Conservation (phyloP, 2,797 vertebrate species). For the Bradypodion pumilum region DNA sequence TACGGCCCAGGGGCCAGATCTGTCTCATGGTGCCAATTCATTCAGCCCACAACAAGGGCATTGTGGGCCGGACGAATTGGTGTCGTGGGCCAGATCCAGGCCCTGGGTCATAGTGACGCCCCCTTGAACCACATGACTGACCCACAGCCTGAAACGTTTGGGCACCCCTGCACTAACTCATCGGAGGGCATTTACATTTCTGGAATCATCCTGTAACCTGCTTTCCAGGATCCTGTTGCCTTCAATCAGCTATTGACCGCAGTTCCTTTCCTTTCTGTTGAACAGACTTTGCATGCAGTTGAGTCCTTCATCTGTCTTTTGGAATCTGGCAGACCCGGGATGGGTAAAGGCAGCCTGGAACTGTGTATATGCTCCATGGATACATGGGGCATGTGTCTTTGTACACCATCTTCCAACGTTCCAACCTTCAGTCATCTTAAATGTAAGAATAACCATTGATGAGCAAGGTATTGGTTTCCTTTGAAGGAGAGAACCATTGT, state of each 20-base stretch:
- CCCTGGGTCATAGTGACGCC: too few species aligned
- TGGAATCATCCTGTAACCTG: not conserved
- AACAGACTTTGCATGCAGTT: constrained; percentile 78
- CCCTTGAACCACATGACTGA: too few species aligned
- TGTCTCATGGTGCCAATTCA: too few species aligned
- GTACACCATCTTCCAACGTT: constrained; percentile 75
- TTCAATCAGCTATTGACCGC: not conserved
- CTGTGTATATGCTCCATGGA: constrained; percentile 79
- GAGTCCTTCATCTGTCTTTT: constrained; percentile 76
- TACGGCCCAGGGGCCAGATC: too few species aligned
- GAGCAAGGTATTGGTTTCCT: not conserved
- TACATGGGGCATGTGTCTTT: constrained; percentile 81
- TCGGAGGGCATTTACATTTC: too few species aligned
- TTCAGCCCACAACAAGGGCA: too few species aligned
- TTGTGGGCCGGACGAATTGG: too few species aligned
- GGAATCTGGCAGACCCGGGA: constrained; percentile 84
- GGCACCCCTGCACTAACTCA: too few species aligned
- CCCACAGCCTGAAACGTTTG: too few species aligned
- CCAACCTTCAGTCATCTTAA: constrained; percentile 69
- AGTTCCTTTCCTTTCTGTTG: not conserved
- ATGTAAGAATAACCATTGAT: constrained; percentile 66
- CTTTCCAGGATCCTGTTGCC: not conserved
- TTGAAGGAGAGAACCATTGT: not conserved
- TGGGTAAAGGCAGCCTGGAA: constrained; percentile 83
- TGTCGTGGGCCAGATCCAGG: too few species aligned